Conservation (phyloP, 2,888 invertebrate species). For the Hartigia nigra region DNA sequence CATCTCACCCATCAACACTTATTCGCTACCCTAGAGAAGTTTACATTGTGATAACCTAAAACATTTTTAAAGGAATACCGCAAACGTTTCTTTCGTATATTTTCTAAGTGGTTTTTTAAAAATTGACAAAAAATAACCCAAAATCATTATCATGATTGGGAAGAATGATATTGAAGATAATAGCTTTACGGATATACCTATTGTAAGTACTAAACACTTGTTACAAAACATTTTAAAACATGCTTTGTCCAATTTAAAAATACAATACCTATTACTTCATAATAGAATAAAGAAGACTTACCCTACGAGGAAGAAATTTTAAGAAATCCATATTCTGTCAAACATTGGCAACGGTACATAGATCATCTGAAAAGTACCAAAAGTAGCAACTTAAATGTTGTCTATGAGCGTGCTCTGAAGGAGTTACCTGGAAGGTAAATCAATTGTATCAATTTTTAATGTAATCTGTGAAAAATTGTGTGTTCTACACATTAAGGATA, state of each 20-base stretch:
- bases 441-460: not conserved
- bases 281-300: slow-evolving; percentile 90
- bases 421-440: slow-evolving; percentile 92
- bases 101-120: not conserved
- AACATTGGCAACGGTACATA: slow-evolving; percentile 98
- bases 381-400: slow-evolving; percentile 85
- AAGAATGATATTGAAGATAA: not conserved
- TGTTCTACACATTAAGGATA: not conserved
- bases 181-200: not conserved
- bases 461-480: not conserved
- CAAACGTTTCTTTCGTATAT: not conserved
- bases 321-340: slow-evolving; percentile 96
- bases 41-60: not conserved
- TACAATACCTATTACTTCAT: not conserved
- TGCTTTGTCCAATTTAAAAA: not conserved
- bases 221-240: not conserved
- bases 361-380: slow-evolving; percentile 92
- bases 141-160: not conserved
- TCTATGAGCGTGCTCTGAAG: slow-evolving; percentile 96
- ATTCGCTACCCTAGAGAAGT: not conserved
- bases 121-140: not conserved
- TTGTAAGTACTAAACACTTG: not conserved
- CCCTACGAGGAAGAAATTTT: slow-evolving; percentile 99
- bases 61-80: not conserved
- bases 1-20: too few species aligned